phyloP scores from a whole-genome alignment of 2,888 invertebrate species.

The Automeris io region DNA sequence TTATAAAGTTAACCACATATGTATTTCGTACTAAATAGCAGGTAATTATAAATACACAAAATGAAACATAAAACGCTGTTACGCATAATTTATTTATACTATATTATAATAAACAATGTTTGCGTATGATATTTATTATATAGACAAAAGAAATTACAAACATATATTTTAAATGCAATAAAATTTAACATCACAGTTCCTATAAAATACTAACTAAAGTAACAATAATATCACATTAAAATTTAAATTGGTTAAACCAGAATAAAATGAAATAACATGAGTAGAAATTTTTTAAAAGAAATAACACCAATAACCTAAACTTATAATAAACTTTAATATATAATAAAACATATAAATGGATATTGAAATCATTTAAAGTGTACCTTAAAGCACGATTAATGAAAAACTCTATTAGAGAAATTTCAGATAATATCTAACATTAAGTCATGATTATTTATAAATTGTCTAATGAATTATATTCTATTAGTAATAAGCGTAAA shows the following conservation, averaged over 20 bases:
- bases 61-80: slow-evolving; percentile 1
- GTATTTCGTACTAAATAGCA: too few relatives aligned
- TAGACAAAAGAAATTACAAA: slow-evolving; percentile 24
- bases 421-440: slow-evolving; percentile 5
- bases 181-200: slow-evolving; percentile 24
- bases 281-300: not conserved
- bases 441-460: slow-evolving; percentile 1
- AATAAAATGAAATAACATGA: slow-evolving; percentile 15
- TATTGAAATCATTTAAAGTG: too few relatives aligned
- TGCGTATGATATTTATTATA: slow-evolving; percentile 27
- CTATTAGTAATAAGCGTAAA: slow-evolving; percentile 13
- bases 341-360: too few relatives aligned
- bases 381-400: slow-evolving; percentile 16
- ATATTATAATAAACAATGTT: slow-evolving; percentile 26
- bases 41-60: too few relatives aligned
- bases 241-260: slow-evolving; percentile 21
- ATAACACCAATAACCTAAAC: slow-evolving; percentile 2
- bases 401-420: slow-evolving; percentile 17
- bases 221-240: slow-evolving; percentile 35
- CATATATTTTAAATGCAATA: slow-evolving; percentile 18
- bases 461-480: slow-evolving; percentile 15
- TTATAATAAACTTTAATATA: not conserved
- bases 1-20: too few relatives aligned
- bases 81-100: slow-evolving; percentile 28
- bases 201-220: slow-evolving; percentile 22